Evolutionary conservation across 2,888 invertebrate species (phyloP).

Genomic region (Gastracanthus pulcherrimus): DNA sequence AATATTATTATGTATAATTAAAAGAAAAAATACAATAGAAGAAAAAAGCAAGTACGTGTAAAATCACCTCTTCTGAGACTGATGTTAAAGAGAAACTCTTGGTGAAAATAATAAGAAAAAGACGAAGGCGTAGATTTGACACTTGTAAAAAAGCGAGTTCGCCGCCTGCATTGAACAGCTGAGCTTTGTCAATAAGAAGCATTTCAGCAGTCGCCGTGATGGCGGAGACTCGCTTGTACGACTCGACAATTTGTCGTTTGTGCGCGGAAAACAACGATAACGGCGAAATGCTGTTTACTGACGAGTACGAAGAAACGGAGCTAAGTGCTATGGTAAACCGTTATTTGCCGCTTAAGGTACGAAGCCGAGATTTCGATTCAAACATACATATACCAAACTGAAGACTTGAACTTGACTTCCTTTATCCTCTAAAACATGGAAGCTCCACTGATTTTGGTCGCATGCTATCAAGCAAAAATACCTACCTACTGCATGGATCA

Average conservation of each 20-base stretch:
- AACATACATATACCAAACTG: constrained; percentile 57
- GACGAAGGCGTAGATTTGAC: no score
- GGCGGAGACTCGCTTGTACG: constrained; percentile 79
- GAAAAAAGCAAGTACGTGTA: no score
- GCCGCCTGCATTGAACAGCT: no score
- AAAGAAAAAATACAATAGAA: no score
- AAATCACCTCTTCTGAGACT: no score
- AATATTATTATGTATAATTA: no score
- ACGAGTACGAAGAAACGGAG: constrained; percentile 81
- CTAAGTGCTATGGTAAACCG: constrained; percentile 84
- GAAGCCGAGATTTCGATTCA: constrained; percentile 15
- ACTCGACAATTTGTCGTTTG: constrained; percentile 86
- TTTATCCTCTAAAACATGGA: constrained; percentile 66
- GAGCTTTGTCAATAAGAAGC: neutral
- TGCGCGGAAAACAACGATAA: constrained; percentile 87
- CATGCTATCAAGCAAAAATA: constrained; percentile 52
- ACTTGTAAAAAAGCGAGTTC: no score
- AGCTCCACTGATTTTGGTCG: constrained; percentile 72
- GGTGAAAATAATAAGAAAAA: no score
- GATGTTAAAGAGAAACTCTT: no score
- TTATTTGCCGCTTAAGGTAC: constrained; percentile 87
- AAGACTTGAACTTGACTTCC: constrained; percentile 74
- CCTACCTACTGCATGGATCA: constrained; percentile 55
- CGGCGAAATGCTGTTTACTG: constrained; percentile 83
- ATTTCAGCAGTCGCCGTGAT: constrained; percentile 37